A percentile compares a stretch with the other conserved stretches of the same genome.
Conservation (phyloP, 2,888 invertebrate species). For the Euplagia quadripunctaria region DNA sequence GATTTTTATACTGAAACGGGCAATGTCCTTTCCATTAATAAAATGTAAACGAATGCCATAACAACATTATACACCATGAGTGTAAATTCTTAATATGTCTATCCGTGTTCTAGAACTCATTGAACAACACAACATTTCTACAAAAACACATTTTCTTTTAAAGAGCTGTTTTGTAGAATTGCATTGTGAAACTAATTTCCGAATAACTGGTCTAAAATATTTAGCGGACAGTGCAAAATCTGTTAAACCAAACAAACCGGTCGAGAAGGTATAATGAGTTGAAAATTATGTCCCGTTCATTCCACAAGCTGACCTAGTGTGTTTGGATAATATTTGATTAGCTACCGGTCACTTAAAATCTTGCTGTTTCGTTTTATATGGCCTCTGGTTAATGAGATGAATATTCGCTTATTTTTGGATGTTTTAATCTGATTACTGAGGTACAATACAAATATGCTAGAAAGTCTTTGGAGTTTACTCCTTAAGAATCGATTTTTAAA, state of each 20-base stretch:
- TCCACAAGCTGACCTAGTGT: conserved; percentile 11
- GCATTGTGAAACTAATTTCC: not conserved
- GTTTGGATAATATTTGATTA: conserved; percentile 1
- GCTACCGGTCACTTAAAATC: conserved; percentile 3
- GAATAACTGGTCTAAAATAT: not conserved
- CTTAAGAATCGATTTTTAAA: too few species aligned
- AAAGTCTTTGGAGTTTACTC: too few species aligned
- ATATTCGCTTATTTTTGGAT: not conserved
- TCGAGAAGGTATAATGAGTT: conserved; percentile 11
- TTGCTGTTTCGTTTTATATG: conserved; percentile 13
- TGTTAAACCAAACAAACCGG: conserved; percentile 11
- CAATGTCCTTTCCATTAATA: too few species aligned
- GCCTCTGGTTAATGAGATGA: not conserved
- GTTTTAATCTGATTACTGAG: too few species aligned
- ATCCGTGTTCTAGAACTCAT: too few species aligned
- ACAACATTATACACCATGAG: too few species aligned
- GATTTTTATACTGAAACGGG: too few species aligned
- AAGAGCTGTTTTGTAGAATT: not conserved
- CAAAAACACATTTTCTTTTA: too few species aligned
- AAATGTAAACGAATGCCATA: too few species aligned
- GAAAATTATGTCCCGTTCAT: conserved; percentile 5
- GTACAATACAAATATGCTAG: too few species aligned
- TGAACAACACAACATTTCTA: too few species aligned
- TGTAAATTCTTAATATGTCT: too few species aligned
- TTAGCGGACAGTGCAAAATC: conserved; percentile 4